Percentiles rank a stretch among this genome's conserved stretches.
Conservation (phyloP, 2,113 vertebrate species). For the Guaruba guarouba region DNA sequence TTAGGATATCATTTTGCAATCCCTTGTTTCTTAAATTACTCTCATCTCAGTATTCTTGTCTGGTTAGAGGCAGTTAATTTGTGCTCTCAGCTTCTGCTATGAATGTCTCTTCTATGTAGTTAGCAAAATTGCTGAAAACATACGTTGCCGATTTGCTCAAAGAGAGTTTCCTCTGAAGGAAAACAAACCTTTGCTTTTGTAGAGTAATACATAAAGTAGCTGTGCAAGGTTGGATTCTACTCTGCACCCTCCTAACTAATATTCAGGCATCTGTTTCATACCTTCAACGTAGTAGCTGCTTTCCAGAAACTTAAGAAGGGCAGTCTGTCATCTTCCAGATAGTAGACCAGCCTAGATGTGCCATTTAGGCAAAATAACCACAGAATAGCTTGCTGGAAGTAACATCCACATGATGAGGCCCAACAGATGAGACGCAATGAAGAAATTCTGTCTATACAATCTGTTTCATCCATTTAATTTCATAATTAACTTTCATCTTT, state of each 20-base stretch:
- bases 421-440: not conserved
- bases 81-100: not conserved
- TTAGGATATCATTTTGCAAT: not conserved
- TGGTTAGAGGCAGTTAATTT: not conserved
- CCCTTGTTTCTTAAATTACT: not conserved
- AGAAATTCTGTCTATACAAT: slow-evolving; percentile 46
- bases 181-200: not conserved
- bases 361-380: slow-evolving; percentile 28
- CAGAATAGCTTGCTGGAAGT: slow-evolving; percentile 22
- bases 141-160: not conserved
- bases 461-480: slow-evolving; percentile 31
- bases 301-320: not conserved
- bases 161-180: not conserved
- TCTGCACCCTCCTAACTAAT: not conserved
- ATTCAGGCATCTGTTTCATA: not conserved
- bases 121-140: not conserved
- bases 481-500: slow-evolving; percentile 52
- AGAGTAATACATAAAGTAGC: not conserved
- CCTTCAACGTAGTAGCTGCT: not conserved
- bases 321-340: not conserved
- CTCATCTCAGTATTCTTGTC: not conserved
- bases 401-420: not conserved
- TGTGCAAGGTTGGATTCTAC: not conserved
- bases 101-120: not conserved
- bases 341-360: slow-evolving; percentile 4